Conservation (phyloP, 2,888 invertebrate species). For the Agriotes lineatus region DNA sequence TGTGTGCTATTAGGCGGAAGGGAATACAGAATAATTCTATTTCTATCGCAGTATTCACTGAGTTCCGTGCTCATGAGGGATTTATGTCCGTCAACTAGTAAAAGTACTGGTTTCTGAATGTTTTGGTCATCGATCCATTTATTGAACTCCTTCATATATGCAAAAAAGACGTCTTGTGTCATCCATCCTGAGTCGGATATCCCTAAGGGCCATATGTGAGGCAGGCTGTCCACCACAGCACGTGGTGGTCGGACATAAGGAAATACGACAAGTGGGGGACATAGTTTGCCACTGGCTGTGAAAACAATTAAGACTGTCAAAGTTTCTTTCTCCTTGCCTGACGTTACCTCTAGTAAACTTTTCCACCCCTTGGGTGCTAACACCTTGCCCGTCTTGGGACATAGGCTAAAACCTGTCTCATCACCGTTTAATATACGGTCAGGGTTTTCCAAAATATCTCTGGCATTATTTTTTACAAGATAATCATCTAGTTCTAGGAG, state of each 20-base stretch:
- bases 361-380: conserved; percentile 53
- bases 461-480: conserved; percentile 9
- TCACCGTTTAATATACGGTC: conserved; percentile 45
- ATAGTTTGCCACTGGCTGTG: conserved; percentile 47
- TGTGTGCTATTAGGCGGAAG: no score
- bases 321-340: conserved; percentile 53
- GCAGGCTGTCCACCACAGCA: no score
- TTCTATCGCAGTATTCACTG: background rate
- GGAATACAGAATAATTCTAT: no score
- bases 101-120: no score
- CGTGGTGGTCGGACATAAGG: no score
- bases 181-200: no score
- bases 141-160: no score
- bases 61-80: background rate
- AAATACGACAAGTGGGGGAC: conserved; percentile 24
- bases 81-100: no score
- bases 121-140: no score
- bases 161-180: no score
- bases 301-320: conserved; percentile 54
- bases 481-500: conserved; percentile 1
- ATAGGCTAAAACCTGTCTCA: conserved; percentile 48
- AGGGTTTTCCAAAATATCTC: conserved; percentile 16
- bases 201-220: no score
- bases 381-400: conserved; percentile 53
- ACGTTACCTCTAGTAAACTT: conserved; percentile 51